Evolutionary conservation across 2,797 vertebrate species (phyloP).

Genomic region (Mormyrops boulengeri): DNA sequence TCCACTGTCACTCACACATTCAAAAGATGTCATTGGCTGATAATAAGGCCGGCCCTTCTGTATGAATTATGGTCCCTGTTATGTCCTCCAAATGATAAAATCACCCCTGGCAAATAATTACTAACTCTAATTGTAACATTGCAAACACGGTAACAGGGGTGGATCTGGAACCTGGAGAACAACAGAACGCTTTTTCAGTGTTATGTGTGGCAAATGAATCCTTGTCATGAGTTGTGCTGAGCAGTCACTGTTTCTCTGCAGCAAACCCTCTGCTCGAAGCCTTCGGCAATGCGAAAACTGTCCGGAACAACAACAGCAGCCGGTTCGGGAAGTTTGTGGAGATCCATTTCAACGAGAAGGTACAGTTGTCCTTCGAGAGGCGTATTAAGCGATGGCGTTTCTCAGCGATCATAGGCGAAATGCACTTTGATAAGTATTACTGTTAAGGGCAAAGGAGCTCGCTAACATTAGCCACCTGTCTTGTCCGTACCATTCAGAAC

Average conservation of each 20-base stretch:
- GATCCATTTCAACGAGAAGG: conserved; percentile 98
- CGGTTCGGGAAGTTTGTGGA: conserved; percentile 99
- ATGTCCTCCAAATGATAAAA: neutral
- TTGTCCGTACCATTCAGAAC: conserved; percentile 59
- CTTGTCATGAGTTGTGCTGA: neutral
- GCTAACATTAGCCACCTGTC: neutral
- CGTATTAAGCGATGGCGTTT: neutral
- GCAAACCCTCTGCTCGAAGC: conserved; percentile 95
- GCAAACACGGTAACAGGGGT: neutral
- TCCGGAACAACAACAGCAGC: conserved; percentile 97
- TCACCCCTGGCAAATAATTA: neutral
- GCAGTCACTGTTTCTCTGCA: conserved; percentile 42
- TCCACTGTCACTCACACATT: neutral
- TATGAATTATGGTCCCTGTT: neutral
- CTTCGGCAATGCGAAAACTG: conserved; percentile 97
- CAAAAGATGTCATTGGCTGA: neutral
- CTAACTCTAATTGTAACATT: neutral
- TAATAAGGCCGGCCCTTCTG: neutral
- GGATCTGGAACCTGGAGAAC: neutral
- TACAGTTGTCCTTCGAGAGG: conserved; percentile 39
- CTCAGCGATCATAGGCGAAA: neutral
- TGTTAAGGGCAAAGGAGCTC: neutral
- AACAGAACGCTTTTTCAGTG: neutral
- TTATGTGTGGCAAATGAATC: neutral
- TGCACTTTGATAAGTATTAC: neutral